These are phyloP conservation scores for Pelmatolapia mariae DNA, from an alignment of 2,113 vertebrate genomes.

Conservation along the genomic window DNA sequence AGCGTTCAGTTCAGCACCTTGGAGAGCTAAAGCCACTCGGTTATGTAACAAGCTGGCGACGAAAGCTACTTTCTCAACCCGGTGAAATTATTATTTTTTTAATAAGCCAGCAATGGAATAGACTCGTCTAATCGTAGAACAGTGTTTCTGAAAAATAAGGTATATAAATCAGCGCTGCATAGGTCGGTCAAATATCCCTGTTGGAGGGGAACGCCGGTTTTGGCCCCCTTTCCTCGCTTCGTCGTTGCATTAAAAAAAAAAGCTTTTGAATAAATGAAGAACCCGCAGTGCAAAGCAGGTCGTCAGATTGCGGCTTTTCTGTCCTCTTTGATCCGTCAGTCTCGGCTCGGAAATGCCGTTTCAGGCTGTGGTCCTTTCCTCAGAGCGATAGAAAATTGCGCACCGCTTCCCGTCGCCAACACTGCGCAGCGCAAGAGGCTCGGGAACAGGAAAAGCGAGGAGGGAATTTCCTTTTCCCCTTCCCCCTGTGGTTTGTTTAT, in stretches of 20 bases:
- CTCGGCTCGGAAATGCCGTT: background rate
- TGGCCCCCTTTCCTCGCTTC: background rate
- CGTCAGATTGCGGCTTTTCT: background rate
- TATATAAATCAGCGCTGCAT: slow-evolving; percentile 28
- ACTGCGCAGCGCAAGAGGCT: slow-evolving; percentile 28
- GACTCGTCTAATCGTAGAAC: background rate
- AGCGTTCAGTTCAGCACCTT: slow-evolving; percentile 59
- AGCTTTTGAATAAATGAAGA: background rate
- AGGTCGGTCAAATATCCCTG: slow-evolving; percentile 15
- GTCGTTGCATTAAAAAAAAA: background rate
- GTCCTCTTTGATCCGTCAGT: background rate
- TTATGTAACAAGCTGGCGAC: slow-evolving; percentile 63
- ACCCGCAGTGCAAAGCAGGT: background rate
- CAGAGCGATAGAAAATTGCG: slow-evolving; percentile 33
- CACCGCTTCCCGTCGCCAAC: slow-evolving; percentile 38
- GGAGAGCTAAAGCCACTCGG: slow-evolving; percentile 63
- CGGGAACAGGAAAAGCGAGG: slow-evolving; percentile 10
- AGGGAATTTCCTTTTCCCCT: slow-evolving; percentile 24
- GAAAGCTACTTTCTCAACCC: slow-evolving; percentile 10
- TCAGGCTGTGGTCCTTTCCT: background rate
- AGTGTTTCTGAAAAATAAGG: background rate
- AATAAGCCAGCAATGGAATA: background rate
- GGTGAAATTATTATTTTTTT: background rate
- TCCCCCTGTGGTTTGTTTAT: slow-evolving; percentile 22
- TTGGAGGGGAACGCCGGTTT: slow-evolving; percentile 8